A percentile compares a stretch with the other conserved stretches of the same genome.
phyloP scores from a whole-genome alignment of 2,797 vertebrate species.

The Sternarchorhynchus goeldii region DNA sequence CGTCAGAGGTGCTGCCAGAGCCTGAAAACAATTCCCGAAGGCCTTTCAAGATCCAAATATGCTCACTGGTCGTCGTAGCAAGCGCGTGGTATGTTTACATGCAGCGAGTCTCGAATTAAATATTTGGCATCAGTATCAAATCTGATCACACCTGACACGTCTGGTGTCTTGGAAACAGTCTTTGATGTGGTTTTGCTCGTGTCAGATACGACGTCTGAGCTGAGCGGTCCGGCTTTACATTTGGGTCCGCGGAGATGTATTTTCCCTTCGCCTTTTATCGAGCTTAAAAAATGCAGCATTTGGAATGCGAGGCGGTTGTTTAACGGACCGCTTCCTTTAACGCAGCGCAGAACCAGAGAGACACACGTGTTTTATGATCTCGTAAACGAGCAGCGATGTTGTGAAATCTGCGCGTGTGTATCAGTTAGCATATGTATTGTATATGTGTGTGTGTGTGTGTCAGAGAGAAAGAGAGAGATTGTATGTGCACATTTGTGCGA shows the following conservation, averaged over 20 bases:
- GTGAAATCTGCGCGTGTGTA: conserved; percentile 75
- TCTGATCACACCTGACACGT: conserved; percentile 56
- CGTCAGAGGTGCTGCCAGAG: conserved; percentile 72
- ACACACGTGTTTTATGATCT: conserved; percentile 80
- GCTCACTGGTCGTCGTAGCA: conserved; percentile 43
- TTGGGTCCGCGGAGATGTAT: conserved; percentile 56
- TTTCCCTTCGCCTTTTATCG: conserved; percentile 58
- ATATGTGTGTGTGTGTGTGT: conserved; percentile 21
- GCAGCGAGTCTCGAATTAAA: conserved; percentile 39
- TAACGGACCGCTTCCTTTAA: conserved; percentile 78
- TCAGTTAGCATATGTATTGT: conserved; percentile 18
- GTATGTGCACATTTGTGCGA: conserved; percentile 9
- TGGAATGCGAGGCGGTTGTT: conserved; percentile 72
- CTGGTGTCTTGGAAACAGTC: background rate
- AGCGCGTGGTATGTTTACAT: conserved; percentile 42
- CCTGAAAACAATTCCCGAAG: conserved; percentile 72
- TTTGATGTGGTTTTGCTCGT: background rate
- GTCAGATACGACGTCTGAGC: conserved; percentile 27
- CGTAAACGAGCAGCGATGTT: conserved; percentile 79
- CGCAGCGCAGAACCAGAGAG: conserved; percentile 75
- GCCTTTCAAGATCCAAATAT: conserved; percentile 68
- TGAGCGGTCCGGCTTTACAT: conserved; percentile 33
- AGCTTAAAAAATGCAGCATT: conserved; percentile 64
- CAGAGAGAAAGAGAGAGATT: background rate
- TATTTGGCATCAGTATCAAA: conserved; percentile 48